Evolutionary conservation across 2,797 vertebrate genomes (phyloP), one percentile per base, ranked within the genome.

Genomic region (Pampus argenteus): DNA sequence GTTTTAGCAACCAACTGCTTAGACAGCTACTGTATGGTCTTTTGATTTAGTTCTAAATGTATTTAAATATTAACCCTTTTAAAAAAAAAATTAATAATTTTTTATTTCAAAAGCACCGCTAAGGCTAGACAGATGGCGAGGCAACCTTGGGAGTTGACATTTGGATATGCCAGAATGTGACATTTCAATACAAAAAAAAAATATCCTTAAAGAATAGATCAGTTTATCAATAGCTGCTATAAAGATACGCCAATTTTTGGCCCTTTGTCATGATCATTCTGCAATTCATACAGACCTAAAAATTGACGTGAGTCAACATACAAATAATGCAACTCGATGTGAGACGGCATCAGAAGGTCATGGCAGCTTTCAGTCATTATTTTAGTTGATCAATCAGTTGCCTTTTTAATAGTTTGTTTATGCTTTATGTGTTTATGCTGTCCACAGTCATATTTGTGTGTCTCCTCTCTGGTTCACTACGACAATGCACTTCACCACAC

Each of bases 61-160:
- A 72, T 86, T 81, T 80, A 26, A 83, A 74, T 65, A 79, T 79
- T 47, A 82, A 36, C 62, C 55, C 34, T 83, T 70, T 63, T 52
- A 18, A 57, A 52, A 71, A 51, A 56, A n/a, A 50, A 58, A 72
- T 56, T 14, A 6, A 61, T 79, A 69, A n/a, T n/a, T n/a, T n/a
- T n/a, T 84, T 88, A 83, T 88, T 89, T 90, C 73, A 86, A 93
- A 92, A 89, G 85, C 80, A 61, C 26, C 8, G 14, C 83, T 89
- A 88, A 88, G 63, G 86, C 82, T 86, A 74, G 74, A 74, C 84
- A 82, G 85, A 86, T 86, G 88, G 79, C 54, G 76, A 75, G 82
- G 82, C 85, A 88, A 93, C 89, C 90, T 88, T 89, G 88, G 90
- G 91, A 93, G 87, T 75, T 94, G 93, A 92, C 92, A 94, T 94